Conservation (phyloP, 1,140 invertebrate genomes). For the Zaprionus ornatus region DNA sequence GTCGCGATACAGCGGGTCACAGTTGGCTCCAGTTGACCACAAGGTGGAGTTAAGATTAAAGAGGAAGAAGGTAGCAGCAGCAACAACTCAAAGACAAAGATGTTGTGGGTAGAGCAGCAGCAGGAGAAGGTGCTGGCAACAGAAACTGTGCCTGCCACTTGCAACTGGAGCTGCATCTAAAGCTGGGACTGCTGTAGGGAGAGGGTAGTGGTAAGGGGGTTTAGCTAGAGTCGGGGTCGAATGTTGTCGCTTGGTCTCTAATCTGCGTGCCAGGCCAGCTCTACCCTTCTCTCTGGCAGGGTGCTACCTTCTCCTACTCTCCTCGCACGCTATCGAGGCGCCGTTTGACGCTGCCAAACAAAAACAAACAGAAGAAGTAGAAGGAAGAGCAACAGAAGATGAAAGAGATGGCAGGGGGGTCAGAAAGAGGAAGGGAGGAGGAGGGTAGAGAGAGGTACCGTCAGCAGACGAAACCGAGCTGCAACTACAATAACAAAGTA, state of each 20-base stretch:
- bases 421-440: not conserved
- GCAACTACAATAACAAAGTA: slow-evolving; percentile 34
- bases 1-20: not conserved
- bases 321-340: not conserved
- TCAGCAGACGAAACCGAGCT: slow-evolving; percentile 8
- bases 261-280: slow-evolving; percentile 47
- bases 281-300: not conserved
- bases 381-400: not conserved
- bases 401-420: not conserved
- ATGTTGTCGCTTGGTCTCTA: slow-evolving; percentile 57
- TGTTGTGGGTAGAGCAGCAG: not conserved
- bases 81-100: not conserved
- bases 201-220: not conserved
- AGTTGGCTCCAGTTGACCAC: not conserved
- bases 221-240: not conserved
- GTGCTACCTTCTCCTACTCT: not conserved
- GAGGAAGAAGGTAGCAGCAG: not conserved
- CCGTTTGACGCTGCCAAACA: slow-evolving; percentile 58
- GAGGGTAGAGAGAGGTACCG: not conserved
- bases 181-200: too few species aligned
- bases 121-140: not conserved
- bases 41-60: not conserved
- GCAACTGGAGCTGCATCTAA: not conserved
- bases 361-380: slow-evolving; percentile 14
- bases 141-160: not conserved